Conservation (phyloP, 2,888 invertebrate species). For the Drosophila neotestacea region DNA sequence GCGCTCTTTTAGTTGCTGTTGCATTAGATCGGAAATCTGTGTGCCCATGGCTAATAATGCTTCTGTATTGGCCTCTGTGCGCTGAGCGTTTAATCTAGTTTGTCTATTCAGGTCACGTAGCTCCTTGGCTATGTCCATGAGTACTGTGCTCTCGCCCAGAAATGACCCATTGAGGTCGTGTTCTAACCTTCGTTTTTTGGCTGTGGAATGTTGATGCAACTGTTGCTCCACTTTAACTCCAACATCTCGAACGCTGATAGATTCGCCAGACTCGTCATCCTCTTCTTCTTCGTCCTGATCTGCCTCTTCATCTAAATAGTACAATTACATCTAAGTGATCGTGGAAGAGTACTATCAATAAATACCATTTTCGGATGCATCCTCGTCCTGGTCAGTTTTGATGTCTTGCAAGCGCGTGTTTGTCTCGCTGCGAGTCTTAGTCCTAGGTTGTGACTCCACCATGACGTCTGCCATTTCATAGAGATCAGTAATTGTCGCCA, state of each 20-base stretch:
- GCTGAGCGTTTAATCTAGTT: conserved; percentile 61
- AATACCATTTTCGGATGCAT: conserved; percentile 54
- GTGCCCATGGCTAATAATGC: conserved; percentile 66
- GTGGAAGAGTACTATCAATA: background rate
- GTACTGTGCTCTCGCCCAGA: conserved; percentile 21
- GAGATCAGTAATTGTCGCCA: conserved; percentile 58
- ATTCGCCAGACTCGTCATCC: conserved; percentile 31
- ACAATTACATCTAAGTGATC: background rate
- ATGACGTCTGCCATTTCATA: conserved; percentile 66
- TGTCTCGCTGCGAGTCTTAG: conserved; percentile 17
- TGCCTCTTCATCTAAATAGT: conserved; percentile 28
- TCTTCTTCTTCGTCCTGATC: conserved; percentile 41
- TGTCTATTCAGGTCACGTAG: conserved; percentile 60
- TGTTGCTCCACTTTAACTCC: conserved; percentile 42
- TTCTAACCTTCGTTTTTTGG: conserved; percentile 49
- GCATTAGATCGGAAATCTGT: conserved; percentile 67
- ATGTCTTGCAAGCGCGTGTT: conserved; percentile 37
- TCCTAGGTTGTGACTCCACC: conserved; percentile 51
- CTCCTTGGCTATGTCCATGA: conserved; percentile 67
- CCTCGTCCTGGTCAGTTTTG: conserved; percentile 53
- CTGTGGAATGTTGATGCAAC: conserved; percentile 14
- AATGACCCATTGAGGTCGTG: conserved; percentile 25
- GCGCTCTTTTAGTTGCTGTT: conserved; percentile 66
- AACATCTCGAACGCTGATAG: conserved; percentile 27
- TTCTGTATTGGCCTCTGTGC: conserved; percentile 63